A percentile compares a stretch with the other conserved stretches of the same genome.
These are phyloP conservation scores for Heptranchias perlo DNA, from an alignment of 2,113 vertebrate genomes.

Conservation along the genomic window DNA sequence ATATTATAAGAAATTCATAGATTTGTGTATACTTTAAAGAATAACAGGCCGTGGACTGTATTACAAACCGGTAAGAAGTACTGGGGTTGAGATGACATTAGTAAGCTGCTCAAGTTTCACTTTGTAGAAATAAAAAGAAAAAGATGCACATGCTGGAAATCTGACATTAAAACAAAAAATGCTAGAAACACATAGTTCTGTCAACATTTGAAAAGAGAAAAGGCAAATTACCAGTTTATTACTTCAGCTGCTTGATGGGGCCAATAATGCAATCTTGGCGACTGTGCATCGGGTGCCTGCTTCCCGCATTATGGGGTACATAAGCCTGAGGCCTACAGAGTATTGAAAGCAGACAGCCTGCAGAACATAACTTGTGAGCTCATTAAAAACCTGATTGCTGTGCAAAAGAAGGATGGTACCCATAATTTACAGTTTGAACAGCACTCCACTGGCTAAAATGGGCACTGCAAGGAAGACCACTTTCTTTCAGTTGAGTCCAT, in stretches of 20 bases:
- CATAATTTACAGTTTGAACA: neutral
- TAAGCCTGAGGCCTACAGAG: neutral
- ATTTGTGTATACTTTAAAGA: neutral
- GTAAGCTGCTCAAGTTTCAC: neutral
- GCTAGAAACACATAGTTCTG: neutral
- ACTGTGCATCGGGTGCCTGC: neutral
- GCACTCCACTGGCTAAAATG: neutral
- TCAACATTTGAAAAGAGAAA: neutral
- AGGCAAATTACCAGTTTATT: neutral
- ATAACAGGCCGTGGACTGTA: neutral
- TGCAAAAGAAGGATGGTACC: neutral
- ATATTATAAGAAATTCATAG: neutral
- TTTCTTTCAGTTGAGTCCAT: neutral
- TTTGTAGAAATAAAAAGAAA: neutral
- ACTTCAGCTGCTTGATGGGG: neutral
- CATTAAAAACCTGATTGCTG: neutral
- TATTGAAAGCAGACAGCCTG: neutral
- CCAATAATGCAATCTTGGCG: neutral
- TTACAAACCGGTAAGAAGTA: neutral
- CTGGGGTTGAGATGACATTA: neutral
- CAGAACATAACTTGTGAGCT: neutral
- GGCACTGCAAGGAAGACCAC: neutral
- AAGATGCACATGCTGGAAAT: neutral
- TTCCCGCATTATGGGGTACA: neutral
- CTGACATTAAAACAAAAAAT: neutral